Evolutionary conservation across 2,888 invertebrate species (phyloP), one percentile per base, ranked within the genome.

Genomic region (Drepana falcataria): DNA sequence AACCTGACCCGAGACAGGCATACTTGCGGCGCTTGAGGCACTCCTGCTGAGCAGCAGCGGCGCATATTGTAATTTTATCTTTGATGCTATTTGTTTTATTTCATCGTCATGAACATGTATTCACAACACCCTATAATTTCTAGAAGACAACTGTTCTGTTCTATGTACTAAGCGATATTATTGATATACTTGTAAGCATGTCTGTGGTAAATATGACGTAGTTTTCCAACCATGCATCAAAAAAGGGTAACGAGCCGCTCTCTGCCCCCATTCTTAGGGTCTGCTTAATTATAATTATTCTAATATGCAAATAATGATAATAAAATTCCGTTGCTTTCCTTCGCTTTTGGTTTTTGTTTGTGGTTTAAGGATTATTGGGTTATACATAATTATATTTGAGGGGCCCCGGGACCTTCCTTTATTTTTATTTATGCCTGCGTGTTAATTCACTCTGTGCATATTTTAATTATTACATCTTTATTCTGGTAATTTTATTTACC

Each of bases 241-340:
- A 4, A 37, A 21, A 21, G 49, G 51, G 51, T 51, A 40, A 40
- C 33, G 40, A 51, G 2, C 21, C 6, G 6, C 34, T 35, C 49
- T 53, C 47, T 5, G 9, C 47, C 37, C 56, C 37, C 40, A 40
- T 48, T 48, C 47, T 76, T 78, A 59, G 68, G 69, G 65, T 58
- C 58, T 55, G 56, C 49, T 68, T 61, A 71, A 83, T 85, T 81
- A 85, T 88, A 88, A 89, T 90, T 86, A 90, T 91, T 90, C 88
- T 88, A 86, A 87, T 89, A 90, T 91, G 90, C 86, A 87, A 91
- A 91, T 91, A 90, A 89, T 85, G 80, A 86, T 90, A 90, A 90
- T 90, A 87, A 90, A 88, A 90, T 90, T 85, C 81, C 76, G 79
- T 76, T 71, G 79, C 80, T 81, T 81, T 78, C 75, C 75, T 60